phyloP scores from a whole-genome alignment of 2,113 vertebrate species.

The Xyrauchen texanus region DNA sequence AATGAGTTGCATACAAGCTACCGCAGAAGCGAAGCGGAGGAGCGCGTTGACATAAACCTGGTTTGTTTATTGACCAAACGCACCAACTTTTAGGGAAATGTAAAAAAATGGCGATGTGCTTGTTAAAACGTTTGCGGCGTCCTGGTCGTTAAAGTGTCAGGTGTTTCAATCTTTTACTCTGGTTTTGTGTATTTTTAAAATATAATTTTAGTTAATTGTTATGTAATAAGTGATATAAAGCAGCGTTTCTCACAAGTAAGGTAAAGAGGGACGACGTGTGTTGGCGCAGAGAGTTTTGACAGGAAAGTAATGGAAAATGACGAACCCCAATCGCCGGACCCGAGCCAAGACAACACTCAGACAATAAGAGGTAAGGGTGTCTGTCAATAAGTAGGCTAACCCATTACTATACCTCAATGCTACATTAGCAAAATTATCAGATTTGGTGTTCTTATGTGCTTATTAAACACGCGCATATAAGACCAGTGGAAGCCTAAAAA shows the following conservation, averaged over 20 bases:
- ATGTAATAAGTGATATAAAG: not conserved
- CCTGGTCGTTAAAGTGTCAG: conserved; percentile 66
- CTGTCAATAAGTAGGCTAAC: not conserved
- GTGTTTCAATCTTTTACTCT: conserved; percentile 35
- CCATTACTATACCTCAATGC: not conserved
- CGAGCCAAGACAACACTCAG: conserved; percentile 52
- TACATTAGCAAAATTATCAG: not conserved
- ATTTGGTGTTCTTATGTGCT: not conserved
- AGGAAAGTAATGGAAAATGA: conserved; percentile 77
- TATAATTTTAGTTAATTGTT: not conserved
- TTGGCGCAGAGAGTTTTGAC: conserved; percentile 40
- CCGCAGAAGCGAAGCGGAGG: not conserved
- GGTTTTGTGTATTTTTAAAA: not conserved
- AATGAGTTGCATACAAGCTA: not conserved
- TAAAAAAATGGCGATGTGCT: conserved; percentile 63
- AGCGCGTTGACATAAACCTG: not conserved
- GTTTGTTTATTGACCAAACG: conserved; percentile 14
- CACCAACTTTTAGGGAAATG: conserved; percentile 7
- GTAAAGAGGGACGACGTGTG: conserved; percentile 29
- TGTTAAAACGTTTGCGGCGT: conserved; percentile 69
- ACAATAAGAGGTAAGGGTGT: conserved; percentile 66
- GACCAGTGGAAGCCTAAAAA: conserved; percentile 31
- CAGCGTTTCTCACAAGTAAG: not conserved
- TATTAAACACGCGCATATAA: not conserved
- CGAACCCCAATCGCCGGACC: conserved; percentile 57